phyloP scores from a whole-genome alignment of 2,113 vertebrate species.

The Dolichallabes microphthalmus region DNA sequence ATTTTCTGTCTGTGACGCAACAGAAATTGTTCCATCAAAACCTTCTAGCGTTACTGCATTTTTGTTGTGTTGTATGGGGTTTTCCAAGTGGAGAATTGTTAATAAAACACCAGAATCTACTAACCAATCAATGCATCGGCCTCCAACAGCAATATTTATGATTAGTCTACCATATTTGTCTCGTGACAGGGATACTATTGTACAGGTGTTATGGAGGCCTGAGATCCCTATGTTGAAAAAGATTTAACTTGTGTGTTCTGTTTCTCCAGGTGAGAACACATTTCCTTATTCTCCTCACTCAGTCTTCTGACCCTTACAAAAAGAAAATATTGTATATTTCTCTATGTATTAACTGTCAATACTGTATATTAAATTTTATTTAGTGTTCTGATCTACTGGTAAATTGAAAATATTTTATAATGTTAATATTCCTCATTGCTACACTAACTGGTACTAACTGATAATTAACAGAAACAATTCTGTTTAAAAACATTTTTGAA shows the following conservation, averaged over 20 bases:
- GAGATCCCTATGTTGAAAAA: neutral
- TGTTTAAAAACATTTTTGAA: too few species aligned
- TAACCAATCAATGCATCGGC: neutral
- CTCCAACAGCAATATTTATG: neutral
- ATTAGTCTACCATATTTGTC: slow-evolving; percentile 1
- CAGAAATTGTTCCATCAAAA: neutral
- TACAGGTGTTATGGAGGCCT: neutral
- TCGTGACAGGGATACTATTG: neutral
- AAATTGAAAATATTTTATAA: too few species aligned
- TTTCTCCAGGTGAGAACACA: neutral
- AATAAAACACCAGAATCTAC: slow-evolving; percentile 5
- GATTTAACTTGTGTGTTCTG: neutral
- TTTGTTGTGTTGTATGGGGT: neutral
- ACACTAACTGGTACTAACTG: too few species aligned
- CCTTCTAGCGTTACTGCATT: neutral
- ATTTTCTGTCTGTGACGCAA: neutral
- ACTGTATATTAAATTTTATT: too few species aligned
- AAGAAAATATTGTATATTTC: too few species aligned
- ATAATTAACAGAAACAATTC: too few species aligned
- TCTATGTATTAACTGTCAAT: too few species aligned
- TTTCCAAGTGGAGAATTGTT: neutral
- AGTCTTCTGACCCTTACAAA: too few species aligned
- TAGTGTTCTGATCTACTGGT: too few species aligned
- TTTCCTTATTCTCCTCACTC: neutral
- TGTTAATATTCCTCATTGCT: too few species aligned